A percentile compares a stretch with the other conserved stretches of the same genome.
These are phyloP conservation scores for Macropodus opercularis DNA, from an alignment of 2,797 vertebrate species.

Conservation along the genomic window DNA sequence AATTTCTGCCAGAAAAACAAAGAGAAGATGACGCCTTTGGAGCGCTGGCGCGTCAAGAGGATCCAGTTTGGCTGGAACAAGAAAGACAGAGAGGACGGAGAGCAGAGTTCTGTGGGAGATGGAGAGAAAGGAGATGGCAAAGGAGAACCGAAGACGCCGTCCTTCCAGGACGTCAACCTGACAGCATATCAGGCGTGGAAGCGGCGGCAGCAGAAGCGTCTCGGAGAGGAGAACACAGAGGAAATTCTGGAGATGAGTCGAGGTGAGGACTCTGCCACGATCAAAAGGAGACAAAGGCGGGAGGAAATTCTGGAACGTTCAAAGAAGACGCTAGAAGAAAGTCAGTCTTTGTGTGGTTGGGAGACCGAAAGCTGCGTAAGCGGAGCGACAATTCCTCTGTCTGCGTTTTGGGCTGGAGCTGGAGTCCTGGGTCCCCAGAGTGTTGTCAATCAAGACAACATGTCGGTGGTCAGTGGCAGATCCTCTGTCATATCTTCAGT, in stretches of 20 bases:
- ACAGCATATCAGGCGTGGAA: slow-evolving; percentile 97
- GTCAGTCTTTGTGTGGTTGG: slow-evolving; percentile 90
- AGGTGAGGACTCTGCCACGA: slow-evolving; percentile 81
- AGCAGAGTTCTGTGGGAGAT: slow-evolving; percentile 61
- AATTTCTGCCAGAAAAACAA: slow-evolving; percentile 95
- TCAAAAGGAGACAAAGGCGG: slow-evolving; percentile 88
- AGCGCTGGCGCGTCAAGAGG: slow-evolving; percentile 95
- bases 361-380: slow-evolving; percentile 84
- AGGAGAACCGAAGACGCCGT: slow-evolving; percentile 59
- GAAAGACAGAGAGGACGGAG: slow-evolving; percentile 85
- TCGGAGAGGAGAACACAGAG: slow-evolving; percentile 85
- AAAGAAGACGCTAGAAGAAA: slow-evolving; percentile 90
- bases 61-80: slow-evolving; percentile 98
- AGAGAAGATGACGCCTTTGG: slow-evolving; percentile 90
- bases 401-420: slow-evolving; percentile 86
- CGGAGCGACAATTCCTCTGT: slow-evolving; percentile 86
- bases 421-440: slow-evolving; percentile 71
- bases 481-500: slow-evolving; percentile 80
- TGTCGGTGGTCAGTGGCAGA: slow-evolving; percentile 86
- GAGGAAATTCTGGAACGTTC: slow-evolving; percentile 91
- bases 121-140: slow-evolving; percentile 41
- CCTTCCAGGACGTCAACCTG: slow-evolving; percentile 84
- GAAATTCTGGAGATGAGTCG: slow-evolving; percentile 88
- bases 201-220: slow-evolving; percentile 86
- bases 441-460: slow-evolving; percentile 79